These are phyloP conservation scores for Leucoma salicis DNA, from an alignment of 2,888 invertebrate genomes.

Conservation along the genomic window DNA sequence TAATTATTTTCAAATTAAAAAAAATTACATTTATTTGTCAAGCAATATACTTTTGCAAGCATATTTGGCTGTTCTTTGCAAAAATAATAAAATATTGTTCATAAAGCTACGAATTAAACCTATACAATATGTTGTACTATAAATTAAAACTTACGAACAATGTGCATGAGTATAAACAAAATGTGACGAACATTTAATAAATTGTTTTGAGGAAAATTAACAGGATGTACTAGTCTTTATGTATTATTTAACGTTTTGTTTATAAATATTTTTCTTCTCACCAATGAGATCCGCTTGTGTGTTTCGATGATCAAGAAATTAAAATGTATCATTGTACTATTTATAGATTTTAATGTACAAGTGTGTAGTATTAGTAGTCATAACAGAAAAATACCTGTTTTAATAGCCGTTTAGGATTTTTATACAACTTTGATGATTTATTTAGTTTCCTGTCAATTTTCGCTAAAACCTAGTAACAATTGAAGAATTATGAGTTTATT, in stretches of 20 bases:
- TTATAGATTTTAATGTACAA: no score
- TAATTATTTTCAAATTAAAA: background rate
- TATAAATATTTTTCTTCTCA: no score
- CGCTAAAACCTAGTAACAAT: constrained; percentile 30
- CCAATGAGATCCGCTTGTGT: background rate
- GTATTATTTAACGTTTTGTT: no score
- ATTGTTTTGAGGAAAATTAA: constrained; percentile 26
- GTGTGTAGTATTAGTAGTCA: no score
- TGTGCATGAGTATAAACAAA: constrained; percentile 40
- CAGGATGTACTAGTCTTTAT: no score
- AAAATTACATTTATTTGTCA: background rate
- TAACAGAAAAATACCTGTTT: no score
- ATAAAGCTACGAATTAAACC: constrained; percentile 31
- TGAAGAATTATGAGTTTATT: constrained; percentile 45
- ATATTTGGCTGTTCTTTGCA: constrained; percentile 22
- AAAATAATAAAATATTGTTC: constrained; percentile 23
- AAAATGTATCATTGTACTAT: no score
- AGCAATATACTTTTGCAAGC: constrained; percentile 7
- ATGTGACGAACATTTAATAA: constrained; percentile 31
- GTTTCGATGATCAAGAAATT: no score
- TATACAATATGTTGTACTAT: constrained; percentile 38
- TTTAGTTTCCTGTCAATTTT: constrained; percentile 34
- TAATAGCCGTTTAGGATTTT: no score
- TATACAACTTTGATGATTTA: no score
- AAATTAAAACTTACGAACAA: constrained; percentile 38